Evolutionary conservation across 35 echinoderm and acorn worm genomes (phyloP), one percentile per base, ranked within the genome.

Genomic region (Ophioderma brevispina): DNA sequence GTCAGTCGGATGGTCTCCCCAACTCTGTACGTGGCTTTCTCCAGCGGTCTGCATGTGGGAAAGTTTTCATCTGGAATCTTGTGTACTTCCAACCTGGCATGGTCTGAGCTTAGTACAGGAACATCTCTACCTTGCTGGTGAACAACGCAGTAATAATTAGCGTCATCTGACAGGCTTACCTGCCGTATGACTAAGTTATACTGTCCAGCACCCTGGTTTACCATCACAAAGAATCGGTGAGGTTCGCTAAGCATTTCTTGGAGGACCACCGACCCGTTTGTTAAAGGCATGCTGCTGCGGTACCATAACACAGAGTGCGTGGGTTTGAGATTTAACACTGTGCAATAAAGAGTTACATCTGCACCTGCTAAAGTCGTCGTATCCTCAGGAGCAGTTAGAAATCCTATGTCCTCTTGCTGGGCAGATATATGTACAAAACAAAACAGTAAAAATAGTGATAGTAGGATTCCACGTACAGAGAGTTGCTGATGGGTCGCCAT

Each of bases 161-260:
- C 38, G 82, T 96, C 94, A 35, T 96, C 94, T 19, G 90, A 85
- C 36, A 81, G 55, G 28, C 78, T 50, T n/a, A 96, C 91, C 32
- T 89, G 42, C 28, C 40, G 75, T n/a, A 96, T 96, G 31, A 86
- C 76, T 14, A 96, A 83, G 77, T 96, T 89, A 40, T 93, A 96
- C 79, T 96, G 90, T 38, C 94, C 94, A 4, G 59, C 46, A 25
- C 70, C 55, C n/a, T 14, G 33, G 33, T 92, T 85, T 33, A 46
- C 82, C 82, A 85, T 84, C 28, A 91, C 76, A 31, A 52, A 46
- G 36, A 78, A 85, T 3, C 81, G 30, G 25, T 31, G 28, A 35
- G 39, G 56, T 13, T 38, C 30, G 5, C 33, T 31, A 38, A 79
- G 42, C 31, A 78, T 36, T 43, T 76, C 46, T 46, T 59, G 64